Conservation (phyloP, 2,797 vertebrate species). For the Gambusia yucatana region DNA sequence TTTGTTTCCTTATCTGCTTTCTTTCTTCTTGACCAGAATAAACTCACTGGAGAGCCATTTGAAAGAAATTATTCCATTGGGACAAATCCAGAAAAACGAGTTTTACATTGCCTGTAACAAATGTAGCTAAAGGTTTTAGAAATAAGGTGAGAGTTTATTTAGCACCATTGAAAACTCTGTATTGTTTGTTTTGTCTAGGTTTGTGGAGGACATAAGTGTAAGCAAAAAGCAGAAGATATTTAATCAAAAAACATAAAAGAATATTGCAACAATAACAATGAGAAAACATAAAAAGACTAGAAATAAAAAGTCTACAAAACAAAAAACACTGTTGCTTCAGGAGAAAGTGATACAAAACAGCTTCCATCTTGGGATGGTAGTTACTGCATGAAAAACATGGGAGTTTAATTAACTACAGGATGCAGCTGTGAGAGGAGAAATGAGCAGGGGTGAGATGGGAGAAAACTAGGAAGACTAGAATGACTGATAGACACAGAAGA, state of each 20-base stretch:
- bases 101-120: slow-evolving; percentile 20
- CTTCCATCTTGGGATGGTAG: neutral
- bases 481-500: neutral
- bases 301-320: neutral
- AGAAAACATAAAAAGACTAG: neutral
- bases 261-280: neutral
- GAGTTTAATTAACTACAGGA: neutral
- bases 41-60: slow-evolving; percentile 48
- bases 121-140: slow-evolving; percentile 10
- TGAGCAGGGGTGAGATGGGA: neutral
- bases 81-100: slow-evolving; percentile 49
- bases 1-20: slow-evolving; percentile 39
- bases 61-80: slow-evolving; percentile 50
- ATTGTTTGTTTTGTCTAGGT: neutral
- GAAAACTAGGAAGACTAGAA: neutral
- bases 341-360: neutral
- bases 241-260: neutral
- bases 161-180: neutral
- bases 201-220: neutral
- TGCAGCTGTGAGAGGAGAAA: neutral
- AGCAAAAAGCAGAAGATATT: neutral
- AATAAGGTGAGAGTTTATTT: slow-evolving; percentile 1
- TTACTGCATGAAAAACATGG: neutral
- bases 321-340: neutral
- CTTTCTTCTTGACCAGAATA: slow-evolving; percentile 29